Evolutionary conservation across 2,888 invertebrate species (phyloP).

Genomic region (Opisthograptis luteolata): DNA sequence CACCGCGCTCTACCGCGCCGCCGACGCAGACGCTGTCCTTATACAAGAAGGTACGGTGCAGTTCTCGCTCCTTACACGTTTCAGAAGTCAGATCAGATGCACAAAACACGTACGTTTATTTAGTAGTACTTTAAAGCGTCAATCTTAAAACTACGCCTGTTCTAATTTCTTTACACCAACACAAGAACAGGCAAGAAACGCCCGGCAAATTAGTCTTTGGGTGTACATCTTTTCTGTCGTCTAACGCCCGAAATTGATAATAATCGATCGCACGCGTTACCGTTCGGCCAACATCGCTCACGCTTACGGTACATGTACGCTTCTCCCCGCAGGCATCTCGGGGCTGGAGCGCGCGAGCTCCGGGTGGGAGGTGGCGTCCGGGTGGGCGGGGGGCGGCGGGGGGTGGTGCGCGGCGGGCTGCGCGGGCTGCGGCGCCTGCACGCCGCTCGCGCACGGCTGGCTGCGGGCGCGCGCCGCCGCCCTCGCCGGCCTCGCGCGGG

Average conservation of each 20-base stretch:
- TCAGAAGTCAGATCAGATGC: too few species aligned
- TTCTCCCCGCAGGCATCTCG: slow-evolving; percentile 50
- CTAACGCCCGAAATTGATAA: too few species aligned
- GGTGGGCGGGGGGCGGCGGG: slow-evolving; percentile 50
- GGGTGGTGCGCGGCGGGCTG: slow-evolving; percentile 44
- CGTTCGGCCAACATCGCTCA: too few species aligned
- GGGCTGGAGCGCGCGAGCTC: slow-evolving; percentile 50
- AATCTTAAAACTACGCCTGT: too few species aligned
- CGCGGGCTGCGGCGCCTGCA: slow-evolving; percentile 43
- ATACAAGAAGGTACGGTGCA: slow-evolving; percentile 67
- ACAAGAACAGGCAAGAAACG: too few species aligned
- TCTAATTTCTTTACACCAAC: too few species aligned
- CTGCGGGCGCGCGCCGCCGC: slow-evolving; percentile 89
- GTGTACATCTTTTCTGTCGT: too few species aligned
- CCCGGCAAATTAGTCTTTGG: too few species aligned
- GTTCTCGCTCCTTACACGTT: background rate
- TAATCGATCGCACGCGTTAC: too few species aligned
- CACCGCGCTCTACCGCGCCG: slow-evolving; percentile 90
- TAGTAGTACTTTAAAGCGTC: too few species aligned
- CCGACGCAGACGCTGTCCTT: slow-evolving; percentile 88
- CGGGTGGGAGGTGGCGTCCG: slow-evolving; percentile 48
- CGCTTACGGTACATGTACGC: background rate
- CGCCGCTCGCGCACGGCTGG: slow-evolving; percentile 54
- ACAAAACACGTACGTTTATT: too few species aligned
- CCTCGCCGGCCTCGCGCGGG: slow-evolving; percentile 84